These are phyloP conservation scores for Hydrophis major DNA, from an alignment of 2,797 vertebrate genomes.

Conservation along the genomic window DNA sequence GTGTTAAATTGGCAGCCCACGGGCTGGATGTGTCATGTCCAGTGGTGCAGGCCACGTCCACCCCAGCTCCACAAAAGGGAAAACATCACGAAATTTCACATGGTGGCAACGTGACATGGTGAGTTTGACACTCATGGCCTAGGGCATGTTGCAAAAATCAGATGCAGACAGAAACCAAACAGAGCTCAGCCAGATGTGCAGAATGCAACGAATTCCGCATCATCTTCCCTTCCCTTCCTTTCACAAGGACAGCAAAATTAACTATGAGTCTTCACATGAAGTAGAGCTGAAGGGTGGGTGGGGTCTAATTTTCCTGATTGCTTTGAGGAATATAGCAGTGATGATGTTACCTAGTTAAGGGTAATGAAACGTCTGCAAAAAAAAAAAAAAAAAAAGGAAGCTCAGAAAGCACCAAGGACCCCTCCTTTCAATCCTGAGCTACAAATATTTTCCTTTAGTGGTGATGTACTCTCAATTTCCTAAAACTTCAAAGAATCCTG, in stretches of 20 bases:
- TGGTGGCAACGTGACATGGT: too few relatives aligned
- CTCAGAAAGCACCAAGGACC: not conserved
- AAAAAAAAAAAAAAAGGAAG: not conserved
- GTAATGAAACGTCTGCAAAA: not conserved
- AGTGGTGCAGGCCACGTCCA: too few relatives aligned
- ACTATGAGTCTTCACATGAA: conserved; percentile 12
- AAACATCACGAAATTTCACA: too few relatives aligned
- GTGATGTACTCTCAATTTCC: not conserved
- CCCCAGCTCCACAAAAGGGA: too few relatives aligned
- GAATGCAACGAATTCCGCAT: conserved; percentile 16
- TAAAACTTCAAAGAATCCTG: accelerated
- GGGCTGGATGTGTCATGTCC: too few relatives aligned
- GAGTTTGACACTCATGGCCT: not conserved
- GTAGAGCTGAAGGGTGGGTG: not conserved
- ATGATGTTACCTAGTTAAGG: not conserved
- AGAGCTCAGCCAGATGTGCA: not conserved
- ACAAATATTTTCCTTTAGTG: not conserved
- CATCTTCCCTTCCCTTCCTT: conserved; percentile 11
- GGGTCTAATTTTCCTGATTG: not conserved
- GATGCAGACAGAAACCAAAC: not conserved
- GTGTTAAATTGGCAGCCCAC: too few relatives aligned
- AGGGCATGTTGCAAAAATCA: conserved; percentile 38
- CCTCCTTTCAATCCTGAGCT: not conserved
- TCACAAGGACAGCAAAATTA: not conserved
- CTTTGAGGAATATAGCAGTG: not conserved